A percentile compares a stretch with the other conserved stretches of the same genome.
Conservation (phyloP, 1,140 invertebrate genomes). For the Teleogryllus occipitalis region DNA sequence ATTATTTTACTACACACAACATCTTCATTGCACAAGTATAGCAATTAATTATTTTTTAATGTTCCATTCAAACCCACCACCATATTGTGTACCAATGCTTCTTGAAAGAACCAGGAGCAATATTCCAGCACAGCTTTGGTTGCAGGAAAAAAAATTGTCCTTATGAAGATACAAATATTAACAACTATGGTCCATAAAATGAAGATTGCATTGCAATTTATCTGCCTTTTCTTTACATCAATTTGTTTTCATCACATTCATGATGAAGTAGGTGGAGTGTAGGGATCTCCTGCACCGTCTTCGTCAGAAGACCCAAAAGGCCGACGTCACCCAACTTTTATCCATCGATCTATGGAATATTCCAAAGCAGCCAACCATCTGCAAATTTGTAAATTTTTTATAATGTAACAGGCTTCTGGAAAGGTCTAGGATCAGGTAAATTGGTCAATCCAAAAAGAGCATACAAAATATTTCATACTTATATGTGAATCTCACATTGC, state of each 20-base stretch:
- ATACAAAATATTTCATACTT: too few species aligned
- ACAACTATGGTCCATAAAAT: background rate
- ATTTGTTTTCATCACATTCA: background rate
- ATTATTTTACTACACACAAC: too few species aligned
- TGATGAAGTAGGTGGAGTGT: background rate
- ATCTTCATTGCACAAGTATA: too few species aligned
- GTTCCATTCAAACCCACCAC: too few species aligned
- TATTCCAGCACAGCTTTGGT: too few species aligned
- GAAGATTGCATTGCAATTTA: background rate
- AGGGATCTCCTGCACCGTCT: background rate
- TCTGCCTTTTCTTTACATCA: background rate
- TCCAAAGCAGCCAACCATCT: conserved; percentile 91
- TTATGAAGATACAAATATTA: background rate
- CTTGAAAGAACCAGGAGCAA: too few species aligned
- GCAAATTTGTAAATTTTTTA: conserved; percentile 27
- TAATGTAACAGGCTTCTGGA: too few species aligned
- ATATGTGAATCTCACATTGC: too few species aligned
- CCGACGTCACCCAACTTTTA: conserved; percentile 69
- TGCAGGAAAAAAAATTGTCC: background rate
- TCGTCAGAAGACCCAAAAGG: conserved; percentile 12
- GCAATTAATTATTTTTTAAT: too few species aligned
- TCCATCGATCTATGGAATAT: conserved; percentile 93
- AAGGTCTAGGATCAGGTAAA: too few species aligned
- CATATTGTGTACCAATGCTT: too few species aligned
- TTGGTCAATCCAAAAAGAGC: too few species aligned